Evolutionary conservation across 2,888 invertebrate species (phyloP), one percentile per base, ranked within the genome.

Genomic region (Meteorus cinctellus): DNA sequence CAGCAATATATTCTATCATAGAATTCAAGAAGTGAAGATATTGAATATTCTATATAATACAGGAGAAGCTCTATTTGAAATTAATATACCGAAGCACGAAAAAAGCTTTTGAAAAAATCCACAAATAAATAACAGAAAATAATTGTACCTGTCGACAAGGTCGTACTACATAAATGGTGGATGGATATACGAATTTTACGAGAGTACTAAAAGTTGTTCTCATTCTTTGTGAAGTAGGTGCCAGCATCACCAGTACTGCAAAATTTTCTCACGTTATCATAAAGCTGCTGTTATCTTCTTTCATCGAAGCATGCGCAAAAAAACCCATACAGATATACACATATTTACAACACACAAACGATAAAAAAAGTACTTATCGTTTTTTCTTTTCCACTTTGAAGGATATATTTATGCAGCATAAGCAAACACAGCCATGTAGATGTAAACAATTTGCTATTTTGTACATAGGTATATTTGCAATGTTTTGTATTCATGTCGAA

Each of bases 171-270:
- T 12, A 65, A 19, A 65, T n/a, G 27, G 16, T 6, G 63, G 34
- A 51, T 48, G 36, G 62, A 74, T 8, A 55, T 27, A 55, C 36
- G 29, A 60, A 74, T 81, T 83, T 83, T 83, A 83, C 80, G 82
- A 79, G 77, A 77, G 76, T 71, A 80, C 80, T 82, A 79, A 82
- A 82, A 78, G 78, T 78, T 70, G 60, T 6, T 24, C 63, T 29
- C 27, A 24, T 65, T 70, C 48, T 59, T 36, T 67, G 66, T 36
- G 34, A 36, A 27, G n/a, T 60, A 10, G 27, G 48, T 55, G 55
- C 8, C 55, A n/a, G 14, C 31, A 70, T 69, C 45, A 69, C 55
- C 51, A 19, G 19, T 60, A 27, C 68, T 62, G 24, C 55, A 63
- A 31, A 48, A 66, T 67, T 66, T 36, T 34, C 36, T 29, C 41